Evolutionary conservation across 2,888 invertebrate species (phyloP), one percentile per base, ranked within the genome.

Genomic region (Polyommatus iphigenia): DNA sequence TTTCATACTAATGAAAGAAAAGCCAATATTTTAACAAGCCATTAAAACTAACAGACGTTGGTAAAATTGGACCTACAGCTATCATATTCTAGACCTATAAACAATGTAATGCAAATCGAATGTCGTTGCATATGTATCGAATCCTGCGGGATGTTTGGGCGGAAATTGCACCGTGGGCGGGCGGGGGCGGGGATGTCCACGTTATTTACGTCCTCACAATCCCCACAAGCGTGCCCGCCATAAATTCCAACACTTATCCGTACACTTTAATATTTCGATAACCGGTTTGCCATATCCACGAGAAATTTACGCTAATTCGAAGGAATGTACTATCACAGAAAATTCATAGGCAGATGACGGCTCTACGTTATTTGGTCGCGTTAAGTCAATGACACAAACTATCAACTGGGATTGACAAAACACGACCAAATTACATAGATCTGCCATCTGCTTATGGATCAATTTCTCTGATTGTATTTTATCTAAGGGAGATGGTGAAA

Each of bases 151-250:
- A 76, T 77, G 76, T 72, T 78, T 78, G 57, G 24, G n/a, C 78
- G 79, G 78, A 80, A 81, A 80, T 79, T 81, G 80, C 79, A 80
- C 77, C 41, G 73, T 46, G 32, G 59, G 78, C 75, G 62, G 78
- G 78, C 62, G 79, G 78, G 72, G 62, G 76, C 54, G 77, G 77
- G 32, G 76, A 78, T 71, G 78, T 77, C 80, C 77, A 79, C 80
- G 80, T 81, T 80, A 82, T 78, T 79, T 80, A 80, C 80, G 78
- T 77, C 75, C 78, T 78, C 80, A 79, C 77, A 80, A 79, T 78
- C 75, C 77, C 76, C 71, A 59, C 24, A 73, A 41, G 73, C 46
- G 73, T 46, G 54, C 29, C 24, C 24, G 50, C 75, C 29, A 50
- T 50, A 75, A 75, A 75, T 75, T 76, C 72, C 71, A 50, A 76